phyloP scores from a whole-genome alignment of 2,888 invertebrate species.

The Antheraea yamamai region DNA sequence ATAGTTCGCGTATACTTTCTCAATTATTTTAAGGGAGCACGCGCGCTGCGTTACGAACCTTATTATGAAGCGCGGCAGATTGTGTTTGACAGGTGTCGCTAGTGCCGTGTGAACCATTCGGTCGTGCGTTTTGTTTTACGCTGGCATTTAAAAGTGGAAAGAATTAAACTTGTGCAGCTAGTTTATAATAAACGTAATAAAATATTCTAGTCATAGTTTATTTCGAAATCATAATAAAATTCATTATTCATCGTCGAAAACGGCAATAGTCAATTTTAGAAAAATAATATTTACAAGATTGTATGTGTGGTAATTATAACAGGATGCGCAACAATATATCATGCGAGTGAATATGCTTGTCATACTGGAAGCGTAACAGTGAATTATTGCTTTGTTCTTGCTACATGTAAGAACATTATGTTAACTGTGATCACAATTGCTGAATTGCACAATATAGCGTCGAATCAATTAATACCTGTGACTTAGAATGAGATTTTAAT shows the following conservation, averaged over 20 bases:
- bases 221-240: too few species aligned
- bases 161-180: too few species aligned
- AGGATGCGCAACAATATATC: background rate
- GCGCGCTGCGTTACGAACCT: too few species aligned
- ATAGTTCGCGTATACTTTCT: too few species aligned
- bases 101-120: too few species aligned
- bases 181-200: too few species aligned
- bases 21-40: too few species aligned
- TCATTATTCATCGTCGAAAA: background rate
- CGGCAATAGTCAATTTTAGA: background rate
- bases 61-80: too few species aligned
- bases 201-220: too few species aligned
- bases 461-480: background rate
- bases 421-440: background rate
- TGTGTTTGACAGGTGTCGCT: too few species aligned
- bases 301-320: background rate
- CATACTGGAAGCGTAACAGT: background rate
- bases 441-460: background rate
- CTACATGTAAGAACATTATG: background rate
- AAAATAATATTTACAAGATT: background rate
- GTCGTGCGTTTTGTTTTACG: too few species aligned
- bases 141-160: too few species aligned
- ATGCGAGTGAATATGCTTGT: background rate
- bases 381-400: slow-evolving; percentile 12
- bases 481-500: background rate